Evolutionary conservation across 2,113 vertebrate species (phyloP).

Genomic region (Narcine bancroftii): DNA sequence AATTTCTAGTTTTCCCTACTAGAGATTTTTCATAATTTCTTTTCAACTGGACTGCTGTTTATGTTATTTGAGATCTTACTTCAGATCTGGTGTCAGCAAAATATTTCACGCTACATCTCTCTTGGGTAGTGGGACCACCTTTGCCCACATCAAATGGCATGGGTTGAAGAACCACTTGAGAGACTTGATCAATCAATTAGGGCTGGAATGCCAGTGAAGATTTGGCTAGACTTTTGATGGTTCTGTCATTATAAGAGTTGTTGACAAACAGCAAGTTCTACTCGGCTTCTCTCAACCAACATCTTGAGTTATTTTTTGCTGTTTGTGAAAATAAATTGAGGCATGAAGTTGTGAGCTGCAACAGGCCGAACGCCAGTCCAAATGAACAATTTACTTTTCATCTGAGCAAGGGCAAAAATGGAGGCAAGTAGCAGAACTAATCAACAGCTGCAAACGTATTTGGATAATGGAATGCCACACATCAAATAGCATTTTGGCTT

Average conservation of each 20-base stretch:
- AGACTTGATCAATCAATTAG: too few relatives aligned
- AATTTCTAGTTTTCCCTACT: too few relatives aligned
- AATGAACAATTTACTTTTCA: not conserved
- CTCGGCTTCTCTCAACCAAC: not conserved
- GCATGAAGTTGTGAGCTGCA: not conserved
- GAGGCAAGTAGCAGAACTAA: not conserved
- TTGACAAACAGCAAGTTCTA: not conserved
- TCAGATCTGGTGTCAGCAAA: not conserved
- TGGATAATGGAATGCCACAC: not conserved
- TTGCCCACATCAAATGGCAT: too few relatives aligned
- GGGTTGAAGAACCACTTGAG: too few relatives aligned
- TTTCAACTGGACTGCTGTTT: not conserved
- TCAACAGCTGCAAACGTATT: not conserved
- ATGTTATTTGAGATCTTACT: not conserved
- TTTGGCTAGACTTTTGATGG: too few relatives aligned
- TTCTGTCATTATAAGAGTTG: too few relatives aligned
- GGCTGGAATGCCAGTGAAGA: too few relatives aligned
- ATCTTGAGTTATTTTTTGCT: not conserved
- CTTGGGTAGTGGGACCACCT: too few relatives aligned
- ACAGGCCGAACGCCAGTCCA: not conserved
- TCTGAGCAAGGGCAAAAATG: not conserved
- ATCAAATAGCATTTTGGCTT: not conserved
- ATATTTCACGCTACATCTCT: not conserved
- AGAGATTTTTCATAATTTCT: not conserved
- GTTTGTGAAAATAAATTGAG: not conserved